These are phyloP conservation scores for Euplagia quadripunctaria DNA, from an alignment of 2,888 invertebrate genomes.

Conservation along the genomic window DNA sequence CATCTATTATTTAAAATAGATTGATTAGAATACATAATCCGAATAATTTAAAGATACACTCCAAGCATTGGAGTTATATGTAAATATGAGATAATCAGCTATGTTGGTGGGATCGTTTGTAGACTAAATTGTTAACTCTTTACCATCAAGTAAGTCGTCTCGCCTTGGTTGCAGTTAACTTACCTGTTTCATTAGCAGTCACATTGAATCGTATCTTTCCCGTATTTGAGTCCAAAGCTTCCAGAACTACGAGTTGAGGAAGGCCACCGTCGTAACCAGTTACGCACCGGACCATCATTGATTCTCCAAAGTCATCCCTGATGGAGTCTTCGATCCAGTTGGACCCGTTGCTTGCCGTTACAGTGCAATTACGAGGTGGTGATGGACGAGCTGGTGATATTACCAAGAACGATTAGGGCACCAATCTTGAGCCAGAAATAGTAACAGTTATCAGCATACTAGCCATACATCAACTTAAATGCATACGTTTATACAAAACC, in stretches of 20 bases:
- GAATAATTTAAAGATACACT: neutral
- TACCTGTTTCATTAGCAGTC: constrained; percentile 88
- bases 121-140: too few species aligned
- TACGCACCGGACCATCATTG: constrained; percentile 93
- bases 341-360: constrained; percentile 88
- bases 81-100: too few species aligned
- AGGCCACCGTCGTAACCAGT: constrained; percentile 96
- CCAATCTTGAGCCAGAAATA: neutral
- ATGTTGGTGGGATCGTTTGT: too few species aligned
- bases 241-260: constrained; percentile 94
- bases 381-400: constrained; percentile 90
- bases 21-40: constrained; percentile 8
- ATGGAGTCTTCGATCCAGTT: constrained; percentile 81
- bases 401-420: neutral
- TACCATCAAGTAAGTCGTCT: neutral
- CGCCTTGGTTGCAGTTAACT: constrained; percentile 33
- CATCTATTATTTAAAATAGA: constrained; percentile 63
- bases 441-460: too few species aligned
- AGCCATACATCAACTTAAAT: too few species aligned
- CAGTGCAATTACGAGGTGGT: constrained; percentile 94
- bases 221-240: constrained; percentile 92
- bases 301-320: constrained; percentile 72
- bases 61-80: neutral
- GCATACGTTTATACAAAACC: too few species aligned
- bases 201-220: constrained; percentile 91